Base-by-base conservation (phyloP, 2,113 vertebrate species). In the Equus quagga region DNA sequence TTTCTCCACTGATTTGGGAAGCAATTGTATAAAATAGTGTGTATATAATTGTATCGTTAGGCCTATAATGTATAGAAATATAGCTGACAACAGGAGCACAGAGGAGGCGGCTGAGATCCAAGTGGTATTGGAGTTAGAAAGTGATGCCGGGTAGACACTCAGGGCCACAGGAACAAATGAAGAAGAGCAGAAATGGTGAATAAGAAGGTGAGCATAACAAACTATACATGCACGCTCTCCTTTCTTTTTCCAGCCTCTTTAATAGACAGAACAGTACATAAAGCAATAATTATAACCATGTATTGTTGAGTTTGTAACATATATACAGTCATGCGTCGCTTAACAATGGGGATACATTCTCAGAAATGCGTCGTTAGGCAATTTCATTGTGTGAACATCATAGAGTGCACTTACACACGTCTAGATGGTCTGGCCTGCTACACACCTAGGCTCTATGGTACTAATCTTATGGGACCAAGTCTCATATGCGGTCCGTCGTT, bases 111-210 rank as follows among this genome's bases (percentile, higher is more conserved):
- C 23, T 84, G 41, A 54, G 12, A 84, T 89, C 86, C 79, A 28
- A 69, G 28, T 83, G 70, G 24, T 78, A 31, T 36, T 70, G 33
- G 54, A 79, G 54, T 78, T 54, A 83, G 44, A 26, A 89, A 84
- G 9, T 89, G 54, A 70, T 83, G 70, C 23, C 85, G 78, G 6
- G 23, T 70, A 28, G 23, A 78, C 72, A 46, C 95, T 92, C 58
- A 86, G 33, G 41, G 36, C 46, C 21, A 70, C 24, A 94, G 87
- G 36, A 80, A 73, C 54, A 85, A 85, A 73, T 73, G 19, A 89
- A 94, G 80, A 64, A 94, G 80, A 64, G 54, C 60, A 33, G 56
- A 62, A 79, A 85, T 62, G 73, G 72, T 89, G 73, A 90, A 83
- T 83, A 76, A 67, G 60, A 67, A 65, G 36, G 36, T 41, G 36